A percentile compares a stretch with the other conserved stretches of the same genome.
phyloP scores from a whole-genome alignment of 2,888 invertebrate genomes.

The Drosophila flavopinicola region DNA sequence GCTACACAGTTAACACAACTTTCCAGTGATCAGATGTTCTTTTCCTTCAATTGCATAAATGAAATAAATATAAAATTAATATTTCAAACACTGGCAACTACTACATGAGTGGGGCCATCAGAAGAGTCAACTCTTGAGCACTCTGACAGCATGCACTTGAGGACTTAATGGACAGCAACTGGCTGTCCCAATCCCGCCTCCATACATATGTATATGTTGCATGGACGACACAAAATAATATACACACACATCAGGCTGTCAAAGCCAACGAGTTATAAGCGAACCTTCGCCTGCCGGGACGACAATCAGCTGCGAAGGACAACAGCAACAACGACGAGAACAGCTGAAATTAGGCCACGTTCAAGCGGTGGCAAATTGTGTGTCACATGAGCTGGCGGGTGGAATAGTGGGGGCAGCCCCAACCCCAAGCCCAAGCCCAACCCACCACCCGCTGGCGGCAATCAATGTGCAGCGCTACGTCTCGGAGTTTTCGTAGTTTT shows the following conservation, averaged over 20 bases:
- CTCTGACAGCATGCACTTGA: slow-evolving; percentile 6
- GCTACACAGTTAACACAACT: too few species aligned
- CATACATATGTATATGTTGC: background rate
- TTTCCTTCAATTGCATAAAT: too few species aligned
- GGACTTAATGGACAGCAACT: background rate
- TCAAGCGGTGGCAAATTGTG: slow-evolving; percentile 53
- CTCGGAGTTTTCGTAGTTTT: slow-evolving; percentile 41
- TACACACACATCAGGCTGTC: slow-evolving; percentile 28
- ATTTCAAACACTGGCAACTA: too few species aligned
- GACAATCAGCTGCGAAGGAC: slow-evolving; percentile 26
- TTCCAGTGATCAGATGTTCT: too few species aligned
- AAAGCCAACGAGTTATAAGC: slow-evolving; percentile 40
- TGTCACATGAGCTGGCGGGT: slow-evolving; percentile 15
- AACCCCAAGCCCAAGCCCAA: too few species aligned
- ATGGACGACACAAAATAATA: background rate
- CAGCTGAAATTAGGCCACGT: slow-evolving; percentile 60
- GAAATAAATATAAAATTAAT: too few species aligned
- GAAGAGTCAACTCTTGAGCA: background rate
- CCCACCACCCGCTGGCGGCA: slow-evolving; percentile 23
- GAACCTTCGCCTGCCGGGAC: slow-evolving; percentile 23
- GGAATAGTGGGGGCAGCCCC: background rate
- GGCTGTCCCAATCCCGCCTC: background rate
- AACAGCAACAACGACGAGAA: slow-evolving; percentile 26
- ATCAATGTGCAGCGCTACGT: slow-evolving; percentile 50
- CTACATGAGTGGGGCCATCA: background rate